Percentiles rank a stretch among this genome's conserved stretches.
Conservation (phyloP, 2,797 vertebrate species). For the Cryptoblepharus egeriae region DNA sequence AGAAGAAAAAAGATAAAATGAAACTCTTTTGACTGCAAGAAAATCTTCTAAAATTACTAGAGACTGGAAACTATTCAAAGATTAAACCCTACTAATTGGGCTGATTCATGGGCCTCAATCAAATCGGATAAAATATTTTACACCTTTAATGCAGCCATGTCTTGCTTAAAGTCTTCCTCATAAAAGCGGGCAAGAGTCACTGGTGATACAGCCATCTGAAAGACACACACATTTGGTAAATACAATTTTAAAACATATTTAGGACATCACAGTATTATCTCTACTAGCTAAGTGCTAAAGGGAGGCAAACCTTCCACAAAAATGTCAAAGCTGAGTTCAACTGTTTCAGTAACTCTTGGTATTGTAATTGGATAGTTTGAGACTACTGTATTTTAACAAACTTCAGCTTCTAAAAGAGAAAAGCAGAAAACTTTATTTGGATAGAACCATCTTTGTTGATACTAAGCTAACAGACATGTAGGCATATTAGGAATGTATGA, state of each 20-base stretch:
- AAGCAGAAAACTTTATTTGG: not conserved
- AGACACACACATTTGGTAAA: constrained; percentile 30
- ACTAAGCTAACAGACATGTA: not conserved
- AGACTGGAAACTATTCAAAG: not conserved
- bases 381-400: not conserved
- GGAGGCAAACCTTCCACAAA: constrained; percentile 1
- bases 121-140: constrained; percentile 34
- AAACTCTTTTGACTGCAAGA: not conserved
- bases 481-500: not conserved
- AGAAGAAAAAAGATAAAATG: not conserved
- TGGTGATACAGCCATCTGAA: constrained; percentile 86
- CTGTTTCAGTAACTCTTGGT: not conserved
- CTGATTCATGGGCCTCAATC: not conserved
- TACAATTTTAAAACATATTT: constrained; percentile 37
- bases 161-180: constrained; percentile 94
- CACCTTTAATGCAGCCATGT: constrained; percentile 92
- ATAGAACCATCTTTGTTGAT: not conserved
- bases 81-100: not conserved
- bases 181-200: constrained; percentile 83
- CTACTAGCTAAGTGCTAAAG: constrained; percentile 13
- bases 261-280: constrained; percentile 52
- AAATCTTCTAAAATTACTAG: not conserved
- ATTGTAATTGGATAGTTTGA: not conserved
- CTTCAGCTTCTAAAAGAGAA: not conserved
- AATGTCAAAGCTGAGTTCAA: not conserved